These are phyloP conservation scores for Sebastes variabilis DNA, from an alignment of 2,797 vertebrate genomes.

Conservation along the genomic window DNA sequence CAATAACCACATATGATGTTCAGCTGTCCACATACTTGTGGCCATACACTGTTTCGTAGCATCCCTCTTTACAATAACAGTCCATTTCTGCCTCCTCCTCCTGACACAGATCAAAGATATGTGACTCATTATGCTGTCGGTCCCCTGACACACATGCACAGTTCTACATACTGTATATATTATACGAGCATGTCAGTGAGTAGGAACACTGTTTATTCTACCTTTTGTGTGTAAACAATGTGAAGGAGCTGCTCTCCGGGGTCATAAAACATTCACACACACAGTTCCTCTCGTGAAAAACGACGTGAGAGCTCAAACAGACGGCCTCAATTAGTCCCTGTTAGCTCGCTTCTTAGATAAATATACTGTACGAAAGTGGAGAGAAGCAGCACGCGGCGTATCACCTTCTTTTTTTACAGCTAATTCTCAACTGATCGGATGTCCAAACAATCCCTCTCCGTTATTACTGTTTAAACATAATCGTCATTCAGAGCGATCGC, in stretches of 20 bases:
- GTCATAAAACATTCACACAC: slow-evolving; percentile 12
- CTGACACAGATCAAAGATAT: background rate
- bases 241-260: slow-evolving; percentile 11
- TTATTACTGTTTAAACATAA: slow-evolving; percentile 4
- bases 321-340: background rate
- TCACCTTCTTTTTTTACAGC: background rate
- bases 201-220: slow-evolving; percentile 2
- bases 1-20: background rate
- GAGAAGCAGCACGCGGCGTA: background rate
- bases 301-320: background rate
- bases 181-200: background rate
- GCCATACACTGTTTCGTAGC: background rate
- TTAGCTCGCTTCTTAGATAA: background rate
- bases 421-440: background rate
- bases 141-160: background rate
- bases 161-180: background rate
- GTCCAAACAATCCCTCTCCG: background rate
- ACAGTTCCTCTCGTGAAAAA: background rate
- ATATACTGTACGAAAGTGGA: background rate
- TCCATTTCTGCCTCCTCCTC: background rate
- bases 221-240: slow-evolving; percentile 22
- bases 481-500: background rate
- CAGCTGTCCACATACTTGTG: background rate
- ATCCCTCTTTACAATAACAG: background rate
- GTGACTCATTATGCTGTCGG: background rate